Evolutionary conservation across 1,140 invertebrate genomes (phyloP).

Genomic region (Pseudomyrmex dendroicus): DNA sequence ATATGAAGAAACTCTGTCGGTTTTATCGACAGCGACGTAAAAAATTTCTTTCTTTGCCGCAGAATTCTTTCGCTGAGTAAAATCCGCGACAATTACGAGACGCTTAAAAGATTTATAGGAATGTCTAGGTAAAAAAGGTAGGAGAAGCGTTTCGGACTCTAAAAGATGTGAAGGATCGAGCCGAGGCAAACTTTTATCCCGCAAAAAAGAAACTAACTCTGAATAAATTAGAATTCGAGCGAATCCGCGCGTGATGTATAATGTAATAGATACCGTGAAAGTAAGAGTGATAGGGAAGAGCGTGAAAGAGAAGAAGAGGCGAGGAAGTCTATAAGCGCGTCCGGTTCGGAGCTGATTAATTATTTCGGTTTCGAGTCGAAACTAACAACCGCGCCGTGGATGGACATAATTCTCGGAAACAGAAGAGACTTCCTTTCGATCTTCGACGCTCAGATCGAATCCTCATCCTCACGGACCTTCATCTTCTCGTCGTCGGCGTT

Average conservation of each 20-base stretch:
- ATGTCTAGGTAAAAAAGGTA: slow-evolving; percentile 17
- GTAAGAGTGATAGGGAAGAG: slow-evolving; percentile 12
- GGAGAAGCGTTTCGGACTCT: slow-evolving; percentile 52
- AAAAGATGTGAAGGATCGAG: slow-evolving; percentile 55
- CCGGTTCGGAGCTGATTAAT: slow-evolving; percentile 80
- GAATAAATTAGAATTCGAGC: slow-evolving; percentile 84
- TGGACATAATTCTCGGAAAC: slow-evolving; percentile 73
- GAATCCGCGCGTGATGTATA: slow-evolving; percentile 81
- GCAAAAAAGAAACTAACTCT: slow-evolving; percentile 59
- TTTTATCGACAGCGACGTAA: slow-evolving; percentile 26
- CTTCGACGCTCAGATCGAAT: slow-evolving; percentile 56
- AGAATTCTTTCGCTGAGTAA: slow-evolving; percentile 31
- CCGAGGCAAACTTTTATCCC: slow-evolving; percentile 71
- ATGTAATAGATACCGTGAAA: slow-evolving; percentile 83
- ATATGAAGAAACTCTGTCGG: background rate
- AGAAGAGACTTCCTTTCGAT: slow-evolving; percentile 66
- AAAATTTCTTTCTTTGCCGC: slow-evolving; percentile 53
- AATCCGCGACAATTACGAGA: slow-evolving; percentile 76
- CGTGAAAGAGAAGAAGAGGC: slow-evolving; percentile 27
- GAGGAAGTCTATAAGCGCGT: slow-evolving; percentile 56
- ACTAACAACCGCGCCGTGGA: slow-evolving; percentile 73
- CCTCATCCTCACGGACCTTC: background rate
- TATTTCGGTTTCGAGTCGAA: slow-evolving; percentile 81
- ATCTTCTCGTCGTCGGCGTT: slow-evolving; percentile 5
- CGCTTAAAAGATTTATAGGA: slow-evolving; percentile 75